Conservation (phyloP, 2,113 vertebrate genomes). For the Rousettus leschenaultii region DNA sequence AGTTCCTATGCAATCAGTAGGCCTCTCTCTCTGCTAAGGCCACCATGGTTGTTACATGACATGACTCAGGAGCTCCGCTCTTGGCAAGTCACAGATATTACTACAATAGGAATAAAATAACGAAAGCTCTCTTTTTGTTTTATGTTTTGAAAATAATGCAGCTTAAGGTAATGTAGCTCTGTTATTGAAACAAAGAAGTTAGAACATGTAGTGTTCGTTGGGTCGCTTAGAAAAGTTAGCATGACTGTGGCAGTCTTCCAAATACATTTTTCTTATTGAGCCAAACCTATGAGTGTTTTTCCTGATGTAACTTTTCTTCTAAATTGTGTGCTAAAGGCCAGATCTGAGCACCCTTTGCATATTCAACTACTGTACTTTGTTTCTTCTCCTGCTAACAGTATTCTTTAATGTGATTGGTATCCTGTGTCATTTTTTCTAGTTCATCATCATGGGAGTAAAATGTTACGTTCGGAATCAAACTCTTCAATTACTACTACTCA, state of each 20-base stretch:
- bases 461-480: constrained; percentile 99
- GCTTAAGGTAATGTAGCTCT: background rate
- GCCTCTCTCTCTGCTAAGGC: background rate
- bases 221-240: background rate
- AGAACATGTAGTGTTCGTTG: background rate
- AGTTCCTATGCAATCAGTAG: background rate
- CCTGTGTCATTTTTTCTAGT: constrained; percentile 97
- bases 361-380: constrained; percentile 85
- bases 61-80: background rate
- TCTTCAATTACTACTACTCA: constrained; percentile 99
- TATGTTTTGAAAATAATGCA: background rate
- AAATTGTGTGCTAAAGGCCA: constrained; percentile 76
- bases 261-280: background rate
- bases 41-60: fast-evolving
- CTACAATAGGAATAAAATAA: background rate
- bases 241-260: background rate
- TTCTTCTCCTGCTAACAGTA: constrained; percentile 87
- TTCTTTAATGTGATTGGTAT: constrained; percentile 90
- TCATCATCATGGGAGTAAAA: constrained; percentile 99
- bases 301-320: constrained; percentile 60
- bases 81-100: background rate
- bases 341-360: constrained; percentile 80
- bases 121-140: background rate
- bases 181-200: background rate
- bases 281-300: background rate